phyloP scores from a whole-genome alignment of 1,140 invertebrate genomes.

The Chelonus insularis region DNA sequence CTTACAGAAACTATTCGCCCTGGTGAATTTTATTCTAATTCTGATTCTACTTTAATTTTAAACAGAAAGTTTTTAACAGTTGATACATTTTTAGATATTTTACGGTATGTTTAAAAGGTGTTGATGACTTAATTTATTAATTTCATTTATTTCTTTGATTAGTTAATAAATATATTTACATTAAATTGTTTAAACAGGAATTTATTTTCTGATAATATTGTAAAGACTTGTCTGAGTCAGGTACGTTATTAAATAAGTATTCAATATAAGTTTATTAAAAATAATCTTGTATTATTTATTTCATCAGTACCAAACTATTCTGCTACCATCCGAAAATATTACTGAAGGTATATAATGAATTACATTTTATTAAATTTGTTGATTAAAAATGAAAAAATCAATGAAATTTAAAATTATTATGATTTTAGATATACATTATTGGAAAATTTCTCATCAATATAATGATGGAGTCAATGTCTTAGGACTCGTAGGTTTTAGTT shows the following conservation, averaged over 20 bases:
- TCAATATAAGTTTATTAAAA: not conserved
- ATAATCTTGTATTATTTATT: too few species aligned
- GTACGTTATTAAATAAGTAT: slow-evolving; percentile 45
- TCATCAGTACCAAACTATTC: too few species aligned
- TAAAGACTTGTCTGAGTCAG: slow-evolving; percentile 64
- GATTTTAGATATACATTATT: slow-evolving; percentile 48
- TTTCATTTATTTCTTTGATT: not conserved
- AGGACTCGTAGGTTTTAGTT: slow-evolving; percentile 63
- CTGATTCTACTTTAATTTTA: slow-evolving; percentile 4
- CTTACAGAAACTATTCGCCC: slow-evolving; percentile 67
- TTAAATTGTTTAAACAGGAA: slow-evolving; percentile 60
- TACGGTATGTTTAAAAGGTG: slow-evolving; percentile 62
- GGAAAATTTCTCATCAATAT: slow-evolving; percentile 52
- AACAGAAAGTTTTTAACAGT: slow-evolving; percentile 61
- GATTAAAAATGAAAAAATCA: not conserved
- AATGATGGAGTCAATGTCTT: slow-evolving; percentile 63
- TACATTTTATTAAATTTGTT: not conserved
- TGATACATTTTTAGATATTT: slow-evolving; percentile 73
- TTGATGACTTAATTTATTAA: slow-evolving; percentile 7
- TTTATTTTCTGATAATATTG: slow-evolving; percentile 69
- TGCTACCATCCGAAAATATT: too few species aligned
- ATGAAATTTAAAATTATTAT: slow-evolving; percentile 1
- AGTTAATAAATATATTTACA: not conserved
- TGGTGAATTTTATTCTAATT: slow-evolving; percentile 48
- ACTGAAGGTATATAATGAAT: too few species aligned